Evolutionary conservation across 1,140 invertebrate genomes (phyloP).

Genomic region (Achatina immaculata): DNA sequence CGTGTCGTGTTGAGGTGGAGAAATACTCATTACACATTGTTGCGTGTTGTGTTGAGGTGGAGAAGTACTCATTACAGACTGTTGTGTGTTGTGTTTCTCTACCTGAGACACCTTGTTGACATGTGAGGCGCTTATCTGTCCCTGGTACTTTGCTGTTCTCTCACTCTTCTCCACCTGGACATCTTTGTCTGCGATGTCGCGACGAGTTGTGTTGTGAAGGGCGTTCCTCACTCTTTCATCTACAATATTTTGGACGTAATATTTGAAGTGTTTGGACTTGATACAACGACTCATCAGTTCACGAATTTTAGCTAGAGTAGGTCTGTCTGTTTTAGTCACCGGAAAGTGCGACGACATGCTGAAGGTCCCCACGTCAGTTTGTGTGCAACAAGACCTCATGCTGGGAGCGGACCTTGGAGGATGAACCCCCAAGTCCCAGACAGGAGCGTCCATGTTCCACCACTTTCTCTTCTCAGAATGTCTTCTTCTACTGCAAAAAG

Average conservation of each 20-base stretch:
- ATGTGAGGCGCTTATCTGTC: background rate
- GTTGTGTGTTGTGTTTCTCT: background rate
- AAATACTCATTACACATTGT: no score
- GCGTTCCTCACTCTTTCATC: constrained; percentile 3
- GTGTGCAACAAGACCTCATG: background rate
- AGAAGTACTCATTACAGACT: no score
- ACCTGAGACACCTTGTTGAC: background rate
- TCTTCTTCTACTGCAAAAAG: no score
- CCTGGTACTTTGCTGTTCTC: background rate
- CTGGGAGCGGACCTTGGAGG: background rate
- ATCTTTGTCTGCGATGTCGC: background rate
- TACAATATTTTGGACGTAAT: background rate
- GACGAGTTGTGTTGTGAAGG: background rate
- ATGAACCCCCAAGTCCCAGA: background rate
- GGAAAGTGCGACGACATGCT: no score
- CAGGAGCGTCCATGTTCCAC: no score
- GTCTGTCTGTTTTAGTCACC: background rate
- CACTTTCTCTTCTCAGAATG: no score
- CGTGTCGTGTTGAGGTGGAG: background rate
- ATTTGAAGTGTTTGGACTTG: constrained; percentile 7
- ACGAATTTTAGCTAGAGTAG: background rate
- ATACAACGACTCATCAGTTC: background rate
- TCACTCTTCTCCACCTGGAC: background rate
- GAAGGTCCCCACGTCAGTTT: background rate
- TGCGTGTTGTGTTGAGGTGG: no score